phyloP scores from a whole-genome alignment of 2,888 invertebrate species.

The Drosophila paranaensis region DNA sequence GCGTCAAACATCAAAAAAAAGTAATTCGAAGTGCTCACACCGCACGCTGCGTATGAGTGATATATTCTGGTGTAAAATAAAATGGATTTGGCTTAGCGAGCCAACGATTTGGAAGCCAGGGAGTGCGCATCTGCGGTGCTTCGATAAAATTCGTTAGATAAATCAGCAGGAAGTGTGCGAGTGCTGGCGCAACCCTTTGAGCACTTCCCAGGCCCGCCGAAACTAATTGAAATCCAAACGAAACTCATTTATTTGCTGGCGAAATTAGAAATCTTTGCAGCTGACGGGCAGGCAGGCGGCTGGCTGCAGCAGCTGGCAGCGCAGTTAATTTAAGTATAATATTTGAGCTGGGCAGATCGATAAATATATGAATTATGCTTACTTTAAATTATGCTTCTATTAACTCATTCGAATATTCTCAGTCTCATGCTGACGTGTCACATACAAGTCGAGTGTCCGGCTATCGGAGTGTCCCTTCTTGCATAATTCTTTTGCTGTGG shows the following conservation, averaged over 20 bases:
- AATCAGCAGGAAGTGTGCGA: constrained; percentile 23
- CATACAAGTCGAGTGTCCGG: constrained; percentile 2
- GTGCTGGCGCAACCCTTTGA: constrained; percentile 15
- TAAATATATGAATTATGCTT: constrained; percentile 44
- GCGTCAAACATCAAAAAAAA: constrained; percentile 65
- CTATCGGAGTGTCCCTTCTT: constrained; percentile 41
- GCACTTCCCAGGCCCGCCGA: constrained; percentile 21
- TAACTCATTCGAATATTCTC: not conserved
- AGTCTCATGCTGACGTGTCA: constrained; percentile 1
- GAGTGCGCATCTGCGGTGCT: constrained; percentile 38
- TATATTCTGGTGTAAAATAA: constrained; percentile 25
- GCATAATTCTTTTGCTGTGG: constrained; percentile 52
- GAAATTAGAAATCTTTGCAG: constrained; percentile 23
- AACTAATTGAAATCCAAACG: constrained; percentile 47
- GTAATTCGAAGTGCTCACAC: constrained; percentile 32
- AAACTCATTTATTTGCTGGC: constrained; percentile 51
- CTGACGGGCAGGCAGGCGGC: not conserved
- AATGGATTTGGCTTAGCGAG: constrained; percentile 21
- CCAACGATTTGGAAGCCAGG: constrained; percentile 37
- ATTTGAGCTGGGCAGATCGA: constrained; percentile 38
- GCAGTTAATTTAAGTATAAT: constrained; percentile 57
- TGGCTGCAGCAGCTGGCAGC: constrained; percentile 38
- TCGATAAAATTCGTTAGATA: constrained; percentile 49
- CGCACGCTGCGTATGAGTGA: constrained; percentile 48
- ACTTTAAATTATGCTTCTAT: constrained; percentile 42